A percentile compares a stretch with the other conserved stretches of the same genome.
Evolutionary conservation across 2,888 invertebrate genomes (phyloP).

Genomic region (Noctua janthe): DNA sequence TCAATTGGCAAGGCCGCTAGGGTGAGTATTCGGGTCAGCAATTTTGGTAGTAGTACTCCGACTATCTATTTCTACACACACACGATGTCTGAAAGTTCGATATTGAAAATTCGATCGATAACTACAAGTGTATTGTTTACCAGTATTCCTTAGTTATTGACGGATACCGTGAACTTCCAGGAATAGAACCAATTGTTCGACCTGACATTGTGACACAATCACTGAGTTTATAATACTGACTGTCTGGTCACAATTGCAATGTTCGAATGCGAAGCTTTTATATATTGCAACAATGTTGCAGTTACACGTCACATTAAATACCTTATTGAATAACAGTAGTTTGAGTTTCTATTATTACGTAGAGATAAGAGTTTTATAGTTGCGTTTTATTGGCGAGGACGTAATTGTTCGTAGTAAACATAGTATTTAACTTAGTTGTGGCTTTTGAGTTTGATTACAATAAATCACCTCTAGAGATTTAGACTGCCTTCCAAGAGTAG

Average conservation of each 20-base stretch:
- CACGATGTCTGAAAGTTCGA: constrained; percentile 6
- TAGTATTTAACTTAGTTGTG: not conserved
- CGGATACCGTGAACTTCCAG: constrained; percentile 10
- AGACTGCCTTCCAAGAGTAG: not conserved
- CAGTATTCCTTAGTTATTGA: not conserved
- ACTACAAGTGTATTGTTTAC: not conserved
- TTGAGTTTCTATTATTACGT: not conserved
- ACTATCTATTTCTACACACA: constrained; percentile 35
- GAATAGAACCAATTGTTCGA: constrained; percentile 26
- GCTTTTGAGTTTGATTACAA: not conserved
- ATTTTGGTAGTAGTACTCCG: constrained; percentile 31
- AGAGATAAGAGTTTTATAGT: constrained; percentile 7
- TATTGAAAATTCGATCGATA: not conserved
- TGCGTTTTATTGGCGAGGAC: constrained; percentile 2
- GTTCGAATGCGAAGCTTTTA: not conserved
- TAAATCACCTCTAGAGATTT: not conserved
- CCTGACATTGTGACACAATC: constrained; percentile 23
- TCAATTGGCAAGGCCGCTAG: constrained; percentile 43
- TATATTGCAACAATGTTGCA: not conserved
- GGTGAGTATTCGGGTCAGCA: constrained; percentile 35
- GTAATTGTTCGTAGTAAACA: not conserved
- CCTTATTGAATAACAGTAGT: constrained; percentile 4
- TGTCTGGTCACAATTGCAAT: constrained; percentile 13
- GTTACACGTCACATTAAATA: constrained; percentile 7
- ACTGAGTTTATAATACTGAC: not conserved